These are phyloP conservation scores for Plagodis pulveraria DNA, from an alignment of 2,888 invertebrate species.

Conservation along the genomic window DNA sequence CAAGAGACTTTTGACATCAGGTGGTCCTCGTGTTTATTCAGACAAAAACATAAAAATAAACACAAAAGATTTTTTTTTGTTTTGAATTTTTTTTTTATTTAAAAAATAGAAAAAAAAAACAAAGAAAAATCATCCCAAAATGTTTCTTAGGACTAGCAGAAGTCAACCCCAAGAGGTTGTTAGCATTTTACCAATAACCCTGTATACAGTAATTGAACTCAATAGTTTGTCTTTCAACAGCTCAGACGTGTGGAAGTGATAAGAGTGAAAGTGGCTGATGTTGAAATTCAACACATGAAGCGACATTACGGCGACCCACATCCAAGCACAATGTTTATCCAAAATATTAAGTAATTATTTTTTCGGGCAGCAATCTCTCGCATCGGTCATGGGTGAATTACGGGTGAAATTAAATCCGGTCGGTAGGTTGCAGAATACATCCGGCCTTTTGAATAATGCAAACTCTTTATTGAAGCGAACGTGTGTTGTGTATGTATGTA, in stretches of 20 bases:
- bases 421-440: slow-evolving; percentile 67
- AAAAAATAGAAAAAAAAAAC: too few relatives aligned
- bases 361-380: slow-evolving; percentile 58
- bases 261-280: slow-evolving; percentile 27
- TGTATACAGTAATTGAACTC: too few relatives aligned
- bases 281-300: slow-evolving; percentile 26
- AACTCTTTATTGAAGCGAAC: slow-evolving; percentile 69
- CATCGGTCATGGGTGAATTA: slow-evolving; percentile 64
- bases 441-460: slow-evolving; percentile 79
- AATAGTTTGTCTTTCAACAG: slow-evolving; percentile 5
- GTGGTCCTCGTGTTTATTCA: too few relatives aligned
- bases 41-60: too few relatives aligned
- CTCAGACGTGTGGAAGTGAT: slow-evolving; percentile 19
- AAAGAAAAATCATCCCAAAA: too few relatives aligned
- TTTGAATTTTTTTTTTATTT: too few relatives aligned
- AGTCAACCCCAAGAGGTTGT: too few relatives aligned
- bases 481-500: slow-evolving; percentile 36
- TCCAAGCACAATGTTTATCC: slow-evolving; percentile 42
- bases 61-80: too few relatives aligned
- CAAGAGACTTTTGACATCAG: too few relatives aligned
- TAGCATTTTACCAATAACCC: too few relatives aligned
- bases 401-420: slow-evolving; percentile 71
- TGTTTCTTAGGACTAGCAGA: too few relatives aligned
- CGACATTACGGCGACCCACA: slow-evolving; percentile 23
- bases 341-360: slow-evolving; percentile 55